Conservation (phyloP, 2,888 invertebrate genomes). For the Cosmia pyralina region DNA sequence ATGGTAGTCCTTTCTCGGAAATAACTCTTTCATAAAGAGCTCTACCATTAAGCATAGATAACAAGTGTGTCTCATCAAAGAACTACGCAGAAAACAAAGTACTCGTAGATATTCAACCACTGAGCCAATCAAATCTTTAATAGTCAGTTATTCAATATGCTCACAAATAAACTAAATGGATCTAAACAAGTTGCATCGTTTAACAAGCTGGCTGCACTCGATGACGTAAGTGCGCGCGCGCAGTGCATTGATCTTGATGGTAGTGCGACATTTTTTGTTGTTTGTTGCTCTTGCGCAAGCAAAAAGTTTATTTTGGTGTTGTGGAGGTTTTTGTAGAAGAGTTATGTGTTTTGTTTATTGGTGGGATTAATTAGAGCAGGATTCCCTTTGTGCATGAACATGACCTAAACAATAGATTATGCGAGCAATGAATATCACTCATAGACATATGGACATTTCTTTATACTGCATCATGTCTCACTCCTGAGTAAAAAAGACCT, state of each 20-base stretch:
- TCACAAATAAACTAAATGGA: constrained; percentile 38
- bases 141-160: constrained; percentile 38
- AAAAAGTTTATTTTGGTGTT: constrained; percentile 27
- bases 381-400: not conserved
- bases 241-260: constrained; percentile 63
- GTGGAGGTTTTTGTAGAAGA: constrained; percentile 4
- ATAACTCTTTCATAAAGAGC: not conserved
- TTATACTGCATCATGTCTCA: too few species aligned
- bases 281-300: constrained; percentile 45
- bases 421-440: not conserved
- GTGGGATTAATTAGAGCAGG: not conserved
- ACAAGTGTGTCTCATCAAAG: not conserved
- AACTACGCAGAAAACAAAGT: constrained; percentile 12
- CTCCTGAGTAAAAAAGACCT: too few species aligned
- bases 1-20: not conserved
- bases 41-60: not conserved
- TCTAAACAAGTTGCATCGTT: constrained; percentile 51
- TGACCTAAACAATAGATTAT: not conserved
- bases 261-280: constrained; percentile 48
- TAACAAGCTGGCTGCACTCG: constrained; percentile 49
- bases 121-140: constrained; percentile 40
- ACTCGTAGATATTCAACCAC: not conserved
- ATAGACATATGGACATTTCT: too few species aligned
- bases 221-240: constrained; percentile 53
- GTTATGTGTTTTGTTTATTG: not conserved